Conservation (phyloP, 2,888 invertebrate genomes). For the Agrotis exclamationis region DNA sequence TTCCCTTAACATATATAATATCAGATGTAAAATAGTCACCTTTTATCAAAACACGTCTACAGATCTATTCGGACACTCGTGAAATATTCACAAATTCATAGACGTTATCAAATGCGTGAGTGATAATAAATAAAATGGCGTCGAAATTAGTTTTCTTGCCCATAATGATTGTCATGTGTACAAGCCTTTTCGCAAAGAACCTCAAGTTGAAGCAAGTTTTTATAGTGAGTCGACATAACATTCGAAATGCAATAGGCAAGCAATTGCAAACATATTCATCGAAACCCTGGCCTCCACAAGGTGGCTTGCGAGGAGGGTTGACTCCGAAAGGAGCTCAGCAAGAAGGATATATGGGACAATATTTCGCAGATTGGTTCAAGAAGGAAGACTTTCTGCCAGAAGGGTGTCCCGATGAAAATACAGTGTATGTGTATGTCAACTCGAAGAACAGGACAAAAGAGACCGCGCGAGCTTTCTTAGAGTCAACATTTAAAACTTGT, state of each 20-base stretch:
- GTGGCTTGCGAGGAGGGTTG: constrained; percentile 25
- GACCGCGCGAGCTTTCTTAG: constrained; percentile 47
- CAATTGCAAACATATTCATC: constrained; percentile 27
- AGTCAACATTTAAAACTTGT: constrained; percentile 42
- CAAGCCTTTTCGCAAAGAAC: background rate
- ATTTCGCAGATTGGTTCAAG: constrained; percentile 57
- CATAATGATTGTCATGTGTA: constrained; percentile 17
- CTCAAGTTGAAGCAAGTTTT: constrained; percentile 58
- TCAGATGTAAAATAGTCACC: constrained; percentile 7
- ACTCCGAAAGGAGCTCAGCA: constrained; percentile 47
- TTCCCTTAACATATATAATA: background rate
- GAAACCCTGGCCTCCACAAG: constrained; percentile 37
- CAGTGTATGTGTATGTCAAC: constrained; percentile 45
- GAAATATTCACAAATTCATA: background rate
- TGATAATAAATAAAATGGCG: constrained; percentile 16
- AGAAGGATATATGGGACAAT: constrained; percentile 59
- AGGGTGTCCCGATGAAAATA: constrained; percentile 48
- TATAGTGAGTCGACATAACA: constrained; percentile 58
- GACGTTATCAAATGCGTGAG: background rate
- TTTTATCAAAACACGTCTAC: background rate
- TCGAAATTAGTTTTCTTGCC: constrained; percentile 19
- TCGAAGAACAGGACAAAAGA: constrained; percentile 23
- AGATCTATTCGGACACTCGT: constrained; percentile 2
- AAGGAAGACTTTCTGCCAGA: constrained; percentile 42
- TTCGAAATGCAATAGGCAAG: constrained; percentile 29